phyloP scores from a whole-genome alignment of 1,140 invertebrate genomes.

The Ceratosolen fusciceps region DNA sequence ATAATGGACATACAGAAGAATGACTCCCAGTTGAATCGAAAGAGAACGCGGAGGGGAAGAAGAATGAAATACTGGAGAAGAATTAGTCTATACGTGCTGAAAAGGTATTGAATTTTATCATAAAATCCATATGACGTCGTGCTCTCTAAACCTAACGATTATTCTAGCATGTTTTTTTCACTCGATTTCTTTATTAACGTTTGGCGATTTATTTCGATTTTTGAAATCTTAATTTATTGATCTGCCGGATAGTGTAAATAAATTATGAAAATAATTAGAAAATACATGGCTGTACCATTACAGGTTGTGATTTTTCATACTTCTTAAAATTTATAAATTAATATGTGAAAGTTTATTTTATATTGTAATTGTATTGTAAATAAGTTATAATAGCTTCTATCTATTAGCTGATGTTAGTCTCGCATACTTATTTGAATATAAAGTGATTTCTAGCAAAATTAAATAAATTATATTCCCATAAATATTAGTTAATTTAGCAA shows the following conservation, averaged over 20 bases:
- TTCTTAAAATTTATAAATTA: no score
- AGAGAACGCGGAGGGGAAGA: not conserved
- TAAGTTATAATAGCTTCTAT: no score
- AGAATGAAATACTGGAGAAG: conserved; percentile 25
- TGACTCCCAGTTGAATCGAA: not conserved
- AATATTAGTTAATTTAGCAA: no score
- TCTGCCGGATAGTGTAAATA: not conserved
- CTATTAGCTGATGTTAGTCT: no score
- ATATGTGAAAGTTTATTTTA: no score
- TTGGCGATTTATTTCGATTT: not conserved
- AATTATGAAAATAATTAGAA: not conserved
- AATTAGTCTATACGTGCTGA: conserved; percentile 8
- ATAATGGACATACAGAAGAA: conserved; percentile 34
- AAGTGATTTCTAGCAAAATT: no score
- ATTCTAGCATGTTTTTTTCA: no score
- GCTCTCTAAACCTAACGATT: not conserved
- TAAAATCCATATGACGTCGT: conserved; percentile 21
- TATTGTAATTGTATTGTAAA: no score
- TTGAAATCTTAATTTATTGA: not conserved
- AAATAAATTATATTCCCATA: no score
- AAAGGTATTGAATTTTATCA: conserved; percentile 37
- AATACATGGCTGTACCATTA: no score
- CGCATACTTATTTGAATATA: no score
- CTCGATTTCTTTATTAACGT: not conserved
- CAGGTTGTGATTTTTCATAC: no score